Evolutionary conservation across 2,113 vertebrate genomes (phyloP).

Genomic region (Crotalus horridus): DNA sequence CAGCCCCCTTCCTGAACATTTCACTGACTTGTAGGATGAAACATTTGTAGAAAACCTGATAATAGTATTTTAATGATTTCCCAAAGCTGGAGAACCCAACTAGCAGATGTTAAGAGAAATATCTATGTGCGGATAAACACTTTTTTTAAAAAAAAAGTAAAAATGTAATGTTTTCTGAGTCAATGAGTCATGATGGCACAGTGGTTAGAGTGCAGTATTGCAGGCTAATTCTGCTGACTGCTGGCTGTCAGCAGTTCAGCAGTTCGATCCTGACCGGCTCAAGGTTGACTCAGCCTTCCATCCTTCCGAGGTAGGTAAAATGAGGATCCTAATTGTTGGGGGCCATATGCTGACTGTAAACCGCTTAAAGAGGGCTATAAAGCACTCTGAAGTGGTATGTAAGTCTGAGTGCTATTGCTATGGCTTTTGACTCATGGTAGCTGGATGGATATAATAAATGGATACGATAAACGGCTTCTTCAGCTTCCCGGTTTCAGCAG

Average conservation of each 20-base stretch:
- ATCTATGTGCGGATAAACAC: background rate
- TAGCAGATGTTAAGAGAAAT: background rate
- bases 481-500: background rate
- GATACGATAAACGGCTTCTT: background rate
- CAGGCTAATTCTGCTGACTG: background rate
- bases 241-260: background rate
- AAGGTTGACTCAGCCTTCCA: background rate
- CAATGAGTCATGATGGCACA: background rate
- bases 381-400: background rate
- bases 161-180: background rate
- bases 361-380: background rate
- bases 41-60: background rate
- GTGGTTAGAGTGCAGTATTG: background rate
- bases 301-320: background rate
- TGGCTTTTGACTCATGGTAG: background rate
- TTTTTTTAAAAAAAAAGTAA: background rate
- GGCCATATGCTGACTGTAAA: background rate
- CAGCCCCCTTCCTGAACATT: background rate
- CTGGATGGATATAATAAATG: background rate
- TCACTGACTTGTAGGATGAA: background rate
- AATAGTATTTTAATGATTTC: background rate
- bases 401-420: background rate
- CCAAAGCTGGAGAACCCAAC: background rate
- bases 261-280: background rate
- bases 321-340: background rate